phyloP scores from a whole-genome alignment of 2,113 vertebrate species.

The Bubo bubo region DNA sequence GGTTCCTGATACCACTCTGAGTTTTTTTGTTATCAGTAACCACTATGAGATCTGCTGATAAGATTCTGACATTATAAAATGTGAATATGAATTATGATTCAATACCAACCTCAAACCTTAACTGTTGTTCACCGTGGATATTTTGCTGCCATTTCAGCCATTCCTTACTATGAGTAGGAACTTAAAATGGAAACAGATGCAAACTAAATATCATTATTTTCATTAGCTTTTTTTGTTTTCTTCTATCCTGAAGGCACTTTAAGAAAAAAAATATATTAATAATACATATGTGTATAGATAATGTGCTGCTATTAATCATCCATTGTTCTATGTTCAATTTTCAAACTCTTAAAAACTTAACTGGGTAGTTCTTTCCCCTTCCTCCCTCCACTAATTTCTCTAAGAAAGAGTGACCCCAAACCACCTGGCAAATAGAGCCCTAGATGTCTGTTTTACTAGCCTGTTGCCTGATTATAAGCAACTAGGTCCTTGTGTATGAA shows the following conservation, averaged over 20 bases:
- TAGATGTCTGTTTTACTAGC: neutral
- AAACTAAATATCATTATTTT: neutral
- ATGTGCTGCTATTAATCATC: neutral
- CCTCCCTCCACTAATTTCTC: accelerated
- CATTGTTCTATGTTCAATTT: neutral
- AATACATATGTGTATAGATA: neutral
- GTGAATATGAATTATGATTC: neutral
- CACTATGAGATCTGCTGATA: neutral
- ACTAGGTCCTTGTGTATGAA: neutral
- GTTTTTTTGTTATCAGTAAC: neutral
- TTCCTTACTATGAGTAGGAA: neutral
- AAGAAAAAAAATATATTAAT: neutral
- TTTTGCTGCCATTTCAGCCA: neutral
- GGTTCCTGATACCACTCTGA: neutral
- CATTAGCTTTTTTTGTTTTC: neutral
- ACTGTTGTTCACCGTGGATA: neutral
- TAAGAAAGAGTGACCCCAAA: neutral
- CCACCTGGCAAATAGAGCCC: neutral
- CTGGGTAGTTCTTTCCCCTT: neutral
- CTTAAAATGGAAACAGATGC: neutral
- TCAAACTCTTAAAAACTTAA: neutral
- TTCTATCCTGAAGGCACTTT: neutral
- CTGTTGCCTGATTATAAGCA: neutral
- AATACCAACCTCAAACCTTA: neutral
- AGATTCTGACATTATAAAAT: neutral